Percentiles rank a stretch among this genome's conserved stretches.
Conservation (phyloP, 2,113 vertebrate species). For the Dicentrarchus labrax region DNA sequence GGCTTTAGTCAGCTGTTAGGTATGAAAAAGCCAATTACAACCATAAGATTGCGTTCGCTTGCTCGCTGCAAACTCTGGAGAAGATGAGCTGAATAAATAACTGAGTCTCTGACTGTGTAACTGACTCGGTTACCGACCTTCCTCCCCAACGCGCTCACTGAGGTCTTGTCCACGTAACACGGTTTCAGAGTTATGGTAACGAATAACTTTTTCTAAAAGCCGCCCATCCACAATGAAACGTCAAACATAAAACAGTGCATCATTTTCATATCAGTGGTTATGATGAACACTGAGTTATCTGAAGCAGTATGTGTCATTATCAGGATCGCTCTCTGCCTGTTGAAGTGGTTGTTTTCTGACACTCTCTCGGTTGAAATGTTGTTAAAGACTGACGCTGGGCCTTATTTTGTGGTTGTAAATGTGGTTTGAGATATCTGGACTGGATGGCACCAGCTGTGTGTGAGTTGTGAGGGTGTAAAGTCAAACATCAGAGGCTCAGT, state of each 20-base stretch:
- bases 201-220: background rate
- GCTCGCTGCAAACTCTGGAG: background rate
- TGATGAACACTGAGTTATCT: too few species aligned
- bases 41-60: conserved; percentile 2
- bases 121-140: background rate
- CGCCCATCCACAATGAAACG: background rate
- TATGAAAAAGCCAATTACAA: conserved; percentile 37
- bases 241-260: background rate
- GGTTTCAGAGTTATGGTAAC: background rate
- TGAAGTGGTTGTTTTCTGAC: background rate
- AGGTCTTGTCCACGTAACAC: too few species aligned
- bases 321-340: too few species aligned
- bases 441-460: too few species aligned
- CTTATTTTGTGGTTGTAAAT: too few species aligned
- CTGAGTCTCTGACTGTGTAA: background rate
- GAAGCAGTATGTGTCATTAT: background rate
- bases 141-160: background rate
- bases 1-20: conserved; percentile 32
- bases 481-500: too few species aligned
- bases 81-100: conserved; percentile 4
- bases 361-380: background rate
- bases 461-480: too few species aligned
- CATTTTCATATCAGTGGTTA: background rate
- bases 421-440: too few species aligned
- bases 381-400: background rate